A percentile compares a stretch with the other conserved stretches of the same genome.
Evolutionary conservation across 2,888 invertebrate genomes (phyloP).

Genomic region (Dolomedes plantarius): DNA sequence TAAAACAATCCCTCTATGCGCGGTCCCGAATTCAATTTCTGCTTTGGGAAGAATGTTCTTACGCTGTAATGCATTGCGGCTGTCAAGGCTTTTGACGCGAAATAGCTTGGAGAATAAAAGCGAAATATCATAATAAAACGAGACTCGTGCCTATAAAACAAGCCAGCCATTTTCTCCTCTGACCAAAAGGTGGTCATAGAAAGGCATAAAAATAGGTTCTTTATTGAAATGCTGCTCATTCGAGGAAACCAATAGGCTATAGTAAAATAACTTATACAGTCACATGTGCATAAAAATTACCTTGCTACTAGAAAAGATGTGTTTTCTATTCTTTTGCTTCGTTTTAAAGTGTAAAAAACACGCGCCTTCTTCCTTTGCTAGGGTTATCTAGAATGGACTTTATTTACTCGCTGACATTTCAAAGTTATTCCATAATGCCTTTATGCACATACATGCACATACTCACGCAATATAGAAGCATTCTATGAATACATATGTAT

Average conservation of each 20-base stretch:
- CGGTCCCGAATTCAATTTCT: constrained; percentile 57
- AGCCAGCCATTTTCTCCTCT: constrained; percentile 49
- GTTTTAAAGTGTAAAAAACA: neutral
- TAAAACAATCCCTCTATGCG: constrained; percentile 59
- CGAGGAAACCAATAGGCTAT: constrained; percentile 44
- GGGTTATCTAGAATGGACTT: too few relatives aligned
- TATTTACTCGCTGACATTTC: too few relatives aligned
- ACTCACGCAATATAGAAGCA: too few relatives aligned
- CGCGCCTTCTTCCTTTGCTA: too few relatives aligned
- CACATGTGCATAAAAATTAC: constrained; percentile 43
- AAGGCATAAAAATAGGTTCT: constrained; percentile 60
- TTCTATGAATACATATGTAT: too few relatives aligned
- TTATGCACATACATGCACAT: too few relatives aligned
- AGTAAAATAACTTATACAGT: constrained; percentile 40
- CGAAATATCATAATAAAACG: constrained; percentile 70
- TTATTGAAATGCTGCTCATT: constrained; percentile 67
- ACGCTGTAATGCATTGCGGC: constrained; percentile 57
- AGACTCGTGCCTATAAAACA: constrained; percentile 66
- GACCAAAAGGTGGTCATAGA: constrained; percentile 57
- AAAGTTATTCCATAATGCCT: too few relatives aligned
- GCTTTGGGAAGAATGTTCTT: constrained; percentile 53
- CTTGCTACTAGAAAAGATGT: neutral
- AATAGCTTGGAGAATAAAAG: constrained; percentile 65
- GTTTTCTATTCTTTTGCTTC: neutral
- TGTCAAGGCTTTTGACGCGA: constrained; percentile 70